phyloP scores from a whole-genome alignment of 2,888 invertebrate genomes.

The Torymus aiolomorphi region DNA sequence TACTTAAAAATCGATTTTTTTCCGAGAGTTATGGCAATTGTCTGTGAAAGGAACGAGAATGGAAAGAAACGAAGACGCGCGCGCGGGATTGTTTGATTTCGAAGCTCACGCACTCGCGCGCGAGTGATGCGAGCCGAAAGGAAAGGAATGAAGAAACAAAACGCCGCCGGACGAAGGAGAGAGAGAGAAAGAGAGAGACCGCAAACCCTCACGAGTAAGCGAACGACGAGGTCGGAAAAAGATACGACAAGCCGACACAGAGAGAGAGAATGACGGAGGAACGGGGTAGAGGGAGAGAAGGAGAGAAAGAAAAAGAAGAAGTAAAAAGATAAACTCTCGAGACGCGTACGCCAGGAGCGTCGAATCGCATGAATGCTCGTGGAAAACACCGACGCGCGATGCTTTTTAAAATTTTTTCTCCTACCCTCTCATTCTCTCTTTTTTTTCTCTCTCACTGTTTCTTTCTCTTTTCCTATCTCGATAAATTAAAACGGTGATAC shows the following conservation, averaged over 20 bases:
- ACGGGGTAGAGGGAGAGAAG: constrained; percentile 7
- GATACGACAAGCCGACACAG: constrained; percentile 50
- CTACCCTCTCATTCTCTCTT: background rate
- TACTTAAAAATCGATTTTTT: constrained; percentile 7
- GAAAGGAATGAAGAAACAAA: constrained; percentile 53
- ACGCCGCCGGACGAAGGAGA: constrained; percentile 34
- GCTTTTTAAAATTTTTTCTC: constrained; percentile 34
- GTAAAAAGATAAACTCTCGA: constrained; percentile 27
- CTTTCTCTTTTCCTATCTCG: background rate
- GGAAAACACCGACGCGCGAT: constrained; percentile 33
- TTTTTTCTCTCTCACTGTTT: background rate
- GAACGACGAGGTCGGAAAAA: constrained; percentile 49
- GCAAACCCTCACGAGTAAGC: constrained; percentile 34
- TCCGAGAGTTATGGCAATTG: background rate
- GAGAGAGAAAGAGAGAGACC: constrained; percentile 20
- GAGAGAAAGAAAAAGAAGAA: constrained; percentile 22
- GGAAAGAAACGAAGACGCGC: background rate
- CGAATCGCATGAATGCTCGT: constrained; percentile 42
- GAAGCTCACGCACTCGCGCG: constrained; percentile 5
- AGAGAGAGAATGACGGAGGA: constrained; percentile 46
- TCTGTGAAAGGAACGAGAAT: constrained; percentile 6
- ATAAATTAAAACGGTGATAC: constrained; percentile 48
- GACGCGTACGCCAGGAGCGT: constrained; percentile 31
- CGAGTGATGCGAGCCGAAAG: constrained; percentile 44
- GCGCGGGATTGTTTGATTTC: constrained; percentile 49